These are phyloP conservation scores for Drosophila burlai DNA, from an alignment of 1,140 invertebrate genomes.

Conservation along the genomic window DNA sequence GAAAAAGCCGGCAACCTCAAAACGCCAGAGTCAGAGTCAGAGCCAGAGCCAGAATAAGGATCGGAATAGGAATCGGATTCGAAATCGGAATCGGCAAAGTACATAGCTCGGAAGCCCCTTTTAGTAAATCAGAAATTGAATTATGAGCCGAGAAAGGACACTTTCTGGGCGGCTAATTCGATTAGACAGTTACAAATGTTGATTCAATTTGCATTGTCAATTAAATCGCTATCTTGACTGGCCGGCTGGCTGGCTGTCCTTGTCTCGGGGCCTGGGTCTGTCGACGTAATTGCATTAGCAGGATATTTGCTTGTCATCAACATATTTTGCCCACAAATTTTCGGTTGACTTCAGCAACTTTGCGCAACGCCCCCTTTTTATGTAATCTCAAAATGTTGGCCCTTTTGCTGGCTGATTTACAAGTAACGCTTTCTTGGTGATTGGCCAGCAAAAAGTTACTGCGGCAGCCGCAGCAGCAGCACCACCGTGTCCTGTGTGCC, in stretches of 20 bases:
- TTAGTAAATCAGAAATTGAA: slow-evolving; percentile 54
- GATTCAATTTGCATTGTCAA: slow-evolving; percentile 80
- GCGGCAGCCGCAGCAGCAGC: slow-evolving; percentile 38
- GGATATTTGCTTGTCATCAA: slow-evolving; percentile 43
- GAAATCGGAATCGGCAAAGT: not conserved
- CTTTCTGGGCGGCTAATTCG: slow-evolving; percentile 56
- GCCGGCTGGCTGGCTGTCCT: not conserved
- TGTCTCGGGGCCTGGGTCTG: not conserved
- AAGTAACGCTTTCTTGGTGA: slow-evolving; percentile 58
- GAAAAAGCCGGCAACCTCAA: slow-evolving; percentile 34
- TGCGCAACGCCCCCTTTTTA: slow-evolving; percentile 62
- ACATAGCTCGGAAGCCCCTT: slow-evolving; percentile 2
- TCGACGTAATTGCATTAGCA: slow-evolving; percentile 65
- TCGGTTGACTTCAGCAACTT: slow-evolving; percentile 49
- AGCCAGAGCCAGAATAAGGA: not conserved
- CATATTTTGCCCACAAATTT: slow-evolving; percentile 46
- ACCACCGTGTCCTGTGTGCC: slow-evolving; percentile 19
- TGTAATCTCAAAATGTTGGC: slow-evolving; percentile 47
- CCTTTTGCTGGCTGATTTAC: slow-evolving; percentile 33
- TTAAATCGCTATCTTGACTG: slow-evolving; percentile 47
- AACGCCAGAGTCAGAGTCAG: not conserved
- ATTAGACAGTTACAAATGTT: slow-evolving; percentile 70
- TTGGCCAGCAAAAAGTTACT: slow-evolving; percentile 70
- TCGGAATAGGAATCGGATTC: not conserved
- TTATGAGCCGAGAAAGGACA: slow-evolving; percentile 41